Evolutionary conservation across 2,888 invertebrate species (phyloP).

Genomic region (Arge pagana): DNA sequence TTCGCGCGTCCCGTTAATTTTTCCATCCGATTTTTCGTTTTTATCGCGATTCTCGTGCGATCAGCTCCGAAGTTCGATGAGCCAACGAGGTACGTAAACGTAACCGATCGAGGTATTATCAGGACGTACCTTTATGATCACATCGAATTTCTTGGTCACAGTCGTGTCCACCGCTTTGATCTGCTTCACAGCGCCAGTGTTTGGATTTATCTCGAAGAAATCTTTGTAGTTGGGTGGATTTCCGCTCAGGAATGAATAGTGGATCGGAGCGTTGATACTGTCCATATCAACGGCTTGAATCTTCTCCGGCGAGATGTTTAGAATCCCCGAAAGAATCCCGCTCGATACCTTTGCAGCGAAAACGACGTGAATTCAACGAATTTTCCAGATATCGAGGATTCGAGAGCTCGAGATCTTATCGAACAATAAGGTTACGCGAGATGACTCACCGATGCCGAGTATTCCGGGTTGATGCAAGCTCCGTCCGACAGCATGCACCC

Average conservation of each 20-base stretch:
- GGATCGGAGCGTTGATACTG: conserved; percentile 81
- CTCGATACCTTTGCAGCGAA: conserved; percentile 78
- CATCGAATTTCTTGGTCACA: conserved; percentile 76
- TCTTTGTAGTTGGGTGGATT: conserved; percentile 76
- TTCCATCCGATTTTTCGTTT: too few relatives aligned
- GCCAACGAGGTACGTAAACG: too few relatives aligned
- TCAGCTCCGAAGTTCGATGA: too few relatives aligned
- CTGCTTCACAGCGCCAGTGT: conserved; percentile 81
- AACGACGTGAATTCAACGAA: background rate
- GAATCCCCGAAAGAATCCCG: conserved; percentile 80
- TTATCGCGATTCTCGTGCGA: too few relatives aligned
- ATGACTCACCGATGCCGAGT: conserved; percentile 75
- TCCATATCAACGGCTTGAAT: conserved; percentile 92
- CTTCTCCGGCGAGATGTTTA: conserved; percentile 83
- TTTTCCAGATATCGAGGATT: background rate
- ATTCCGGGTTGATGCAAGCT: conserved; percentile 86
- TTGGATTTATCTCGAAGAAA: conserved; percentile 82
- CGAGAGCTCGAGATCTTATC: background rate
- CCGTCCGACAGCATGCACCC: conserved; percentile 82
- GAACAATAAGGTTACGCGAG: conserved; percentile 12
- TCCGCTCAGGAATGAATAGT: conserved; percentile 81
- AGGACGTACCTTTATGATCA: conserved; percentile 74
- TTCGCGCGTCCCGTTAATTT: too few relatives aligned
- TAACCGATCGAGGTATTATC: too few relatives aligned
- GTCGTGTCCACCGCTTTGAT: conserved; percentile 80